Evolutionary conservation across 2,888 invertebrate genomes (phyloP).

Genomic region (Chrysodeixis includens): DNA sequence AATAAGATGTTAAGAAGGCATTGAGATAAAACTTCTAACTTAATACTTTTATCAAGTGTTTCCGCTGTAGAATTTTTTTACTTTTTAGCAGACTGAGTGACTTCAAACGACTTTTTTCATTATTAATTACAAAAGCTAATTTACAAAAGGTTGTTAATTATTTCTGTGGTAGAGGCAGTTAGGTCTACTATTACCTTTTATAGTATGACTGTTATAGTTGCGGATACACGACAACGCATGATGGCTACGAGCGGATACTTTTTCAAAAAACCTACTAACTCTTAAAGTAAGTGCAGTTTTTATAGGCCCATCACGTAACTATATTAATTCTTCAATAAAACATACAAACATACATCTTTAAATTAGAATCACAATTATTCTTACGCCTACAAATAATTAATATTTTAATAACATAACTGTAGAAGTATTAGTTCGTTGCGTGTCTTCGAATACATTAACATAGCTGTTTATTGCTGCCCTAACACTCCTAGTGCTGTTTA

Average conservation of each 20-base stretch:
- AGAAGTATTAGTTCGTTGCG: neutral
- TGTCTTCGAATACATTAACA: conserved; percentile 1
- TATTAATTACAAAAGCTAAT: neutral
- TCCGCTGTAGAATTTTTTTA: conserved; percentile 46
- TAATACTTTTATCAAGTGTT: conserved; percentile 63
- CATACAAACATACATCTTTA: too few relatives aligned
- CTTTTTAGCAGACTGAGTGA: conserved; percentile 47
- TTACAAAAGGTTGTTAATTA: neutral
- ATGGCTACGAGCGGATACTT: too few relatives aligned
- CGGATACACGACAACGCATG: too few relatives aligned
- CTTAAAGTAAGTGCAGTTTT: too few relatives aligned
- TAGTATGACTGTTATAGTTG: too few relatives aligned
- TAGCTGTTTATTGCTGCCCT: conserved; percentile 11
- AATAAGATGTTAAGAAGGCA: conserved; percentile 62
- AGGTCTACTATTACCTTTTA: neutral
- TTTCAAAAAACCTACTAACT: too few relatives aligned
- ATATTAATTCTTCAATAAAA: too few relatives aligned
- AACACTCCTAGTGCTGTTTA: conserved; percentile 1
- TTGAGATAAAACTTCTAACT: conserved; percentile 62
- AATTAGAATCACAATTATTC: too few relatives aligned
- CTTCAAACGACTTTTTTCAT: conserved; percentile 31
- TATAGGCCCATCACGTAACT: too few relatives aligned
- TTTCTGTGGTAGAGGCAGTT: neutral
- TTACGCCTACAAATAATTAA: too few relatives aligned
- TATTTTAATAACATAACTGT: neutral